A percentile compares a stretch with the other conserved stretches of the same genome.
Evolutionary conservation across 2,888 invertebrate species (phyloP).

Genomic region (Beris chalybata): DNA sequence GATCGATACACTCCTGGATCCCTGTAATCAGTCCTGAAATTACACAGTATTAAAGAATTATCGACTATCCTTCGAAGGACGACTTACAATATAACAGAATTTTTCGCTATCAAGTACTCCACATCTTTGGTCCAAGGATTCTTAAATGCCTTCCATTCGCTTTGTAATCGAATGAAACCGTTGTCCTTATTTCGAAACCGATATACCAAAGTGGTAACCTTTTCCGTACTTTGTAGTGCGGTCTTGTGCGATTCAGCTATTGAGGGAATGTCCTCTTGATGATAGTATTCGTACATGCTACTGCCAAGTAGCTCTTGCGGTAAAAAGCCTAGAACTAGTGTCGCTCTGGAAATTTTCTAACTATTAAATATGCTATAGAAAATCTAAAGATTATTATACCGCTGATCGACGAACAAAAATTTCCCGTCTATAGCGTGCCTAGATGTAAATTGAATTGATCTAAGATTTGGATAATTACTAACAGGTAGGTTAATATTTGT

Average conservation of each 20-base stretch:
- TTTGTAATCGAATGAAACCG: slow-evolving; percentile 69
- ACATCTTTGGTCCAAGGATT: slow-evolving; percentile 97
- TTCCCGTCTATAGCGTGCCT: slow-evolving; percentile 89
- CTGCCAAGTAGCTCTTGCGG: slow-evolving; percentile 92
- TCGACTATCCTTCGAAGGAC: slow-evolving; percentile 65
- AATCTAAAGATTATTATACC: slow-evolving; percentile 58
- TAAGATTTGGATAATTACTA: slow-evolving; percentile 58
- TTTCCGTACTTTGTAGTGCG: slow-evolving; percentile 67
- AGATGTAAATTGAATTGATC: slow-evolving; percentile 76
- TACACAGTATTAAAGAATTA: slow-evolving; percentile 70
- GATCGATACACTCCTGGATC: slow-evolving; percentile 58
- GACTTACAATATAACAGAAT: slow-evolving; percentile 69
- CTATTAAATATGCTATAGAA: slow-evolving; percentile 3
- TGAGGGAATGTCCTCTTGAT: slow-evolving; percentile 75
- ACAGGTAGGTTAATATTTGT: slow-evolving; percentile 58
- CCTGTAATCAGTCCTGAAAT: slow-evolving; percentile 51
- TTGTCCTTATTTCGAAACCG: slow-evolving; percentile 80
- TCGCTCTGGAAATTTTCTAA: slow-evolving; percentile 66
- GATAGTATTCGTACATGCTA: slow-evolving; percentile 90
- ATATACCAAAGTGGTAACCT: slow-evolving; percentile 71
- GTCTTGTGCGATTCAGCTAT: slow-evolving; percentile 83
- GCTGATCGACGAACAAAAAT: slow-evolving; percentile 89
- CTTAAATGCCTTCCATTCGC: slow-evolving; percentile 85
- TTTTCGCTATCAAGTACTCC: slow-evolving; percentile 86
- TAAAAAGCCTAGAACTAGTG: slow-evolving; percentile 83